phyloP scores from a whole-genome alignment of 2,797 vertebrate species.

The Thaleichthys pacificus region DNA sequence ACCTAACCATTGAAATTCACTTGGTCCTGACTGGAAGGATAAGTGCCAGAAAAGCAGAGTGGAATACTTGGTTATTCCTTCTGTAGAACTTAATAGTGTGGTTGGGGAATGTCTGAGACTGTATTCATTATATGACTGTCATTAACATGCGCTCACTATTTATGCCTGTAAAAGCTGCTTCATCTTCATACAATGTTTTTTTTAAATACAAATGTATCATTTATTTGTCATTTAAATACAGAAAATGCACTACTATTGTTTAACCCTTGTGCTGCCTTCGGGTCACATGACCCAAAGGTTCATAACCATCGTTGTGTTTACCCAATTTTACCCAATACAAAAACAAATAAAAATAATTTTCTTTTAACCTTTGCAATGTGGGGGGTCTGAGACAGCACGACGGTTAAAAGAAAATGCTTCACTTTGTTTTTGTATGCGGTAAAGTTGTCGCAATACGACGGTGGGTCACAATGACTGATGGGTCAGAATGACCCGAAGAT shows the following conservation, averaged over 20 bases:
- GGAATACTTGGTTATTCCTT: background rate
- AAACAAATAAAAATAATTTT: too few relatives aligned
- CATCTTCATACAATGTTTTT: background rate
- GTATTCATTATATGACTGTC: constrained; percentile 13
- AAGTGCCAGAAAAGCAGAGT: background rate
- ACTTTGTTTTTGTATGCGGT: too few relatives aligned
- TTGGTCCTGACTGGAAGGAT: background rate
- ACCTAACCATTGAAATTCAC: background rate
- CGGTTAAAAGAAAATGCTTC: too few relatives aligned
- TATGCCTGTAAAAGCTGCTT: constrained; percentile 23
- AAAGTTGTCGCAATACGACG: too few relatives aligned
- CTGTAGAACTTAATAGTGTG: background rate
- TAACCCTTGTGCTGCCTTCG: too few relatives aligned
- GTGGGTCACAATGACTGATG: too few relatives aligned
- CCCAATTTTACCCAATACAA: too few relatives aligned
- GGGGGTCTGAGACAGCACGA: too few relatives aligned
- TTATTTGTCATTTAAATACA: constrained; percentile 53
- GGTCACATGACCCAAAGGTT: too few relatives aligned
- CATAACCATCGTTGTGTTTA: too few relatives aligned
- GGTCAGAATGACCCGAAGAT: too few relatives aligned
- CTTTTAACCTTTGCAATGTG: too few relatives aligned
- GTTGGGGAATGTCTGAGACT: constrained; percentile 9
- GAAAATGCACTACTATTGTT: constrained; percentile 56
- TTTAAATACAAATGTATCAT: background rate
- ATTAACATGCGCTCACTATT: constrained; percentile 13